phyloP scores from a whole-genome alignment of 2,797 vertebrate species.

The Tamandua tetradactyla region DNA sequence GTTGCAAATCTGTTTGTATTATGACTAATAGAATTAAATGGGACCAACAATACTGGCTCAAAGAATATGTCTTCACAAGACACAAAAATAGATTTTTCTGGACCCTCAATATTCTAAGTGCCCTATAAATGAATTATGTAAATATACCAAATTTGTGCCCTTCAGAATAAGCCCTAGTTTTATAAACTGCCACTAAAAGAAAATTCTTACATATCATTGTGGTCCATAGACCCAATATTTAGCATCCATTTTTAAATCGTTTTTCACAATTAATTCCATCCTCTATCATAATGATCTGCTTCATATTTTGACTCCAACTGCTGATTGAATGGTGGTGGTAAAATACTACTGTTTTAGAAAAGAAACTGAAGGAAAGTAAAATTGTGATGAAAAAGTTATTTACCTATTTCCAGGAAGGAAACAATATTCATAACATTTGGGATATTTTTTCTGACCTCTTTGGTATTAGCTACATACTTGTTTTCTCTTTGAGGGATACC shows the following conservation, averaged over 20 bases:
- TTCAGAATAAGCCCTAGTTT: background rate
- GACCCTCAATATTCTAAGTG: background rate
- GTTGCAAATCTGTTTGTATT: background rate
- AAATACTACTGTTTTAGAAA: background rate
- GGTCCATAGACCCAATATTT: background rate
- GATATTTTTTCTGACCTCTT: background rate
- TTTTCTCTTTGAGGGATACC: background rate
- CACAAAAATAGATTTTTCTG: background rate
- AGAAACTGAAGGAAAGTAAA: background rate
- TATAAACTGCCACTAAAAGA: background rate
- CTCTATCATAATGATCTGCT: background rate
- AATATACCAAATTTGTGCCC: background rate
- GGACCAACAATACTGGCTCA: background rate
- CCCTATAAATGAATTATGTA: background rate
- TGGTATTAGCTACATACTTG: background rate
- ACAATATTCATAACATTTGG: background rate
- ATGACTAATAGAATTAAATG: background rate
- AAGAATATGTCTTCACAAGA: background rate
- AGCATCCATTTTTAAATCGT: background rate
- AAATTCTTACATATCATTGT: background rate
- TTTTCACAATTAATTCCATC: constrained; percentile 34
- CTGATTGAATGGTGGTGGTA: background rate
- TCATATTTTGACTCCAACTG: background rate
- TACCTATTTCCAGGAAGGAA: background rate
- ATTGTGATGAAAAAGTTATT: background rate